Conservation (phyloP, 2,888 invertebrate genomes). For the Xanthorhoe designata region DNA sequence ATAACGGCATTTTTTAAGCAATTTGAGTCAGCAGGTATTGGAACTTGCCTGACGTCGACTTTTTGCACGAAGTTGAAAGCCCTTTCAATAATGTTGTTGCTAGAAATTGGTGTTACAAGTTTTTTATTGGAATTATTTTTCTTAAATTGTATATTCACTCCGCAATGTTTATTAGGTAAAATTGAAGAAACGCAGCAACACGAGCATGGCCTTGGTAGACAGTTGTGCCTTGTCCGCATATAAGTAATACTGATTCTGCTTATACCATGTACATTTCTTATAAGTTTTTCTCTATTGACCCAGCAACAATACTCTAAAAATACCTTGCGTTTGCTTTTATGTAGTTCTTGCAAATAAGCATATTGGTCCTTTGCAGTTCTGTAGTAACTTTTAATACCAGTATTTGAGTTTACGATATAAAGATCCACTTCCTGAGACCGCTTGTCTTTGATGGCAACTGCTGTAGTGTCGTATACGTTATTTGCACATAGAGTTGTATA, state of each 20-base stretch:
- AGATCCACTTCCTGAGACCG: constrained; percentile 21
- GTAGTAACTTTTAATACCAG: constrained; percentile 28
- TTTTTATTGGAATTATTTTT: constrained; percentile 13
- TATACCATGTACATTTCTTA: constrained; percentile 21
- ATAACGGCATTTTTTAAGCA: constrained; percentile 25
- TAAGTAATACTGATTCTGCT: constrained; percentile 9
- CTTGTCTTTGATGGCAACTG: constrained; percentile 22
- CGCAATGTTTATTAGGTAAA: constrained; percentile 2
- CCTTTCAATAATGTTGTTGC: constrained; percentile 22
- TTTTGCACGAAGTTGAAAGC: constrained; percentile 27
- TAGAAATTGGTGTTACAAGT: neutral
- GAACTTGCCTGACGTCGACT: neutral
- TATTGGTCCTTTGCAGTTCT: constrained; percentile 17
- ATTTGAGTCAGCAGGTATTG: neutral
- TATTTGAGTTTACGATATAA: constrained; percentile 16
- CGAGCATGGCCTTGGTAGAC: constrained; percentile 40
- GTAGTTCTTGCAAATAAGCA: constrained; percentile 11
- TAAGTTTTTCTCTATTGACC: constrained; percentile 45
- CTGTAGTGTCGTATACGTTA: neutral
- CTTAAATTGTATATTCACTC: neutral
- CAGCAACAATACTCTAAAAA: constrained; percentile 52
- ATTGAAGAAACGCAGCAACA: constrained; percentile 47
- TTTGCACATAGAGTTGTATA: neutral
- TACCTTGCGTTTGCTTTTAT: constrained; percentile 19
- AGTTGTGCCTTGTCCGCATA: constrained; percentile 45